Evolutionary conservation across 1,140 invertebrate genomes (phyloP).

Genomic region (Ceratoteleas bidentatus): DNA sequence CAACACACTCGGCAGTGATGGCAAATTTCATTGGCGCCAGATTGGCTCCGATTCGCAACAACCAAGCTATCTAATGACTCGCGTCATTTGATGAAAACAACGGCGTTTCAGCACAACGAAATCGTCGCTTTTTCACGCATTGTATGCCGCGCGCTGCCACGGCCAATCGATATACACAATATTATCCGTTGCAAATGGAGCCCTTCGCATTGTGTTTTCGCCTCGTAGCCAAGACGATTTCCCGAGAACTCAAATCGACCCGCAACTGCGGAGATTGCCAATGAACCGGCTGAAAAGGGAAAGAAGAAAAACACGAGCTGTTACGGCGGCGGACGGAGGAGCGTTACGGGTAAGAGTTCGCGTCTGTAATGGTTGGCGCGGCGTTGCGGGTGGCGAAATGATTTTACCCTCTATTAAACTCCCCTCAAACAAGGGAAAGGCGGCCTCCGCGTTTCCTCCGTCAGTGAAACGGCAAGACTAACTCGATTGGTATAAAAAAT

Average conservation of each 20-base stretch:
- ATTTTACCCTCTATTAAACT: constrained; percentile 82
- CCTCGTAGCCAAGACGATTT: constrained; percentile 12
- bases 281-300: constrained; percentile 47
- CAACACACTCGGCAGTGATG: constrained; percentile 76
- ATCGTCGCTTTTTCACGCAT: not conserved
- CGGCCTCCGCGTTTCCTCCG: constrained; percentile 71
- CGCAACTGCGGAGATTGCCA: constrained; percentile 53
- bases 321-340: constrained; percentile 23
- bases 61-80: constrained; percentile 12
- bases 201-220: constrained; percentile 20
- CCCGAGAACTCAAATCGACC: constrained; percentile 47
- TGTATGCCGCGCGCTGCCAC: not conserved
- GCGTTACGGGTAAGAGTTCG: constrained; percentile 46
- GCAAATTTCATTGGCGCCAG: constrained; percentile 78
- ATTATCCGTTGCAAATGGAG: constrained; percentile 16
- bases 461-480: constrained; percentile 71
- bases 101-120: not conserved
- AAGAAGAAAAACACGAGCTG: constrained; percentile 33
- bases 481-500: constrained; percentile 49
- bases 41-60: constrained; percentile 22
- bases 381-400: constrained; percentile 69
- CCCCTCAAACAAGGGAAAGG: constrained; percentile 80
- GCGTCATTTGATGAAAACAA: constrained; percentile 1
- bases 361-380: constrained; percentile 58
- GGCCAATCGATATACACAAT: constrained; percentile 3